Percentiles rank a stretch among this genome's conserved stretches.
phyloP scores from a whole-genome alignment of 2,888 invertebrate genomes.

The Apeira syringaria region DNA sequence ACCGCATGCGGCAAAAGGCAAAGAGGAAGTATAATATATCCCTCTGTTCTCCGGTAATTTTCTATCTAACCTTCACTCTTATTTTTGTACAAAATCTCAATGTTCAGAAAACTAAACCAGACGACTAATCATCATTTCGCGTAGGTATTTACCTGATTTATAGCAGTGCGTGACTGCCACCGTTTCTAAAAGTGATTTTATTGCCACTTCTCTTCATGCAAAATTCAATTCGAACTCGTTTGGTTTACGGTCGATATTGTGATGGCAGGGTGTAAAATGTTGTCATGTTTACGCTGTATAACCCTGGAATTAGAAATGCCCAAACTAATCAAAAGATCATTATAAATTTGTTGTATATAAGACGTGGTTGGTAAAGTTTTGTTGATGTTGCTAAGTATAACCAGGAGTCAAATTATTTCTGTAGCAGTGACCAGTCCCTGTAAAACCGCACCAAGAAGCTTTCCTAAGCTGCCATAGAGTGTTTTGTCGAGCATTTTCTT shows the following conservation, averaged over 20 bases:
- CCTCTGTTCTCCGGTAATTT: too few species aligned
- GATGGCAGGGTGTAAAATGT: constrained; percentile 41
- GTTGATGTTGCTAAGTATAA: neutral
- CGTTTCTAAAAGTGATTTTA: constrained; percentile 75
- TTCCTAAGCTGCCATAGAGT: too few species aligned
- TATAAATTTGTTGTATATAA: constrained; percentile 52
- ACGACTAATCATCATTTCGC: constrained; percentile 49
- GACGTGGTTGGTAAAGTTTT: constrained; percentile 25
- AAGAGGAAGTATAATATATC: too few species aligned
- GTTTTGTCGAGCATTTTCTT: too few species aligned
- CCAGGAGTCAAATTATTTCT: too few species aligned
- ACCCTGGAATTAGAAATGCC: constrained; percentile 68
- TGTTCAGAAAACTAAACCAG: constrained; percentile 29
- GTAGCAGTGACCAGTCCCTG: too few species aligned
- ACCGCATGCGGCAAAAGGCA: too few species aligned
- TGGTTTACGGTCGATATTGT: constrained; percentile 48
- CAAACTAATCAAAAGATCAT: constrained; percentile 70
- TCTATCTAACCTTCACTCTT: too few species aligned
- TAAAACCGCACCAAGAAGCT: too few species aligned
- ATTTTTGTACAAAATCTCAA: constrained; percentile 12
- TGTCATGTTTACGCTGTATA: constrained; percentile 70
- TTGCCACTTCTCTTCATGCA: constrained; percentile 47
- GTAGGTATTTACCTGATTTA: constrained; percentile 72
- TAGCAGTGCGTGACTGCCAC: constrained; percentile 66
- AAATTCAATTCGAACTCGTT: constrained; percentile 48